Conservation (phyloP, 2,797 vertebrate genomes). For the Strix occidentalis region DNA sequence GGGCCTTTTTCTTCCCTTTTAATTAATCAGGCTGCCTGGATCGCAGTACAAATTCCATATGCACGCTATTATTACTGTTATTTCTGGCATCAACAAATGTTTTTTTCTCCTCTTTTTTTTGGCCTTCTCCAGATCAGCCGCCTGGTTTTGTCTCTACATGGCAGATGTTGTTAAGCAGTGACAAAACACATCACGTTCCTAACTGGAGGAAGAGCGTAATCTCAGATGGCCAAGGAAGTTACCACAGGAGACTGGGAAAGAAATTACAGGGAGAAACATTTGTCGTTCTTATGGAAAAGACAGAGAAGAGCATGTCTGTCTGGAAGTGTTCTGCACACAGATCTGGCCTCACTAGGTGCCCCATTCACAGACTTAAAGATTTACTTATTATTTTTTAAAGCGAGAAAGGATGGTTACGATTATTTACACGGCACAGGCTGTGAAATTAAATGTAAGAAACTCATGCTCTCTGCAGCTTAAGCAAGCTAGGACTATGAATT, state of each 20-base stretch:
- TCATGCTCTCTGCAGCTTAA: not conserved
- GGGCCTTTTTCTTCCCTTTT: constrained; percentile 30
- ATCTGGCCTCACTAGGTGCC: not conserved
- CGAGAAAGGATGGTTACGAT: not conserved
- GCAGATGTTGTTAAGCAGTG: constrained; percentile 71
- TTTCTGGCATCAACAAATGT: constrained; percentile 48
- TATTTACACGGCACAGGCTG: not conserved
- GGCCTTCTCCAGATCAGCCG: constrained; percentile 50
- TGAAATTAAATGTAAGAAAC: not conserved
- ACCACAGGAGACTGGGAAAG: constrained; percentile 45
- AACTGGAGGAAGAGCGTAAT: constrained; percentile 61
- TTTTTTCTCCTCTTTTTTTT: constrained; percentile 20
- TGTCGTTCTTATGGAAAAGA: not conserved
- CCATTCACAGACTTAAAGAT: not conserved
- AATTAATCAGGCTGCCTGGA: constrained; percentile 70
- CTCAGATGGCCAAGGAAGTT: constrained; percentile 58
- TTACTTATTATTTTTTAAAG: not conserved
- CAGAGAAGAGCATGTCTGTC: not conserved
- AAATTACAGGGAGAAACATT: constrained; percentile 27
- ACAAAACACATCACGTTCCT: constrained; percentile 61
- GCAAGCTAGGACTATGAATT: not conserved
- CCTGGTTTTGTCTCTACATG: constrained; percentile 71
- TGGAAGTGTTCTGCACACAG: not conserved
- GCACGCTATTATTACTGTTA: constrained; percentile 40
- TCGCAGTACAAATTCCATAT: constrained; percentile 62